Evolutionary conservation across 2,797 vertebrate genomes (phyloP), one percentile per base, ranked within the genome.

Genomic region (Labeo calbasu): DNA sequence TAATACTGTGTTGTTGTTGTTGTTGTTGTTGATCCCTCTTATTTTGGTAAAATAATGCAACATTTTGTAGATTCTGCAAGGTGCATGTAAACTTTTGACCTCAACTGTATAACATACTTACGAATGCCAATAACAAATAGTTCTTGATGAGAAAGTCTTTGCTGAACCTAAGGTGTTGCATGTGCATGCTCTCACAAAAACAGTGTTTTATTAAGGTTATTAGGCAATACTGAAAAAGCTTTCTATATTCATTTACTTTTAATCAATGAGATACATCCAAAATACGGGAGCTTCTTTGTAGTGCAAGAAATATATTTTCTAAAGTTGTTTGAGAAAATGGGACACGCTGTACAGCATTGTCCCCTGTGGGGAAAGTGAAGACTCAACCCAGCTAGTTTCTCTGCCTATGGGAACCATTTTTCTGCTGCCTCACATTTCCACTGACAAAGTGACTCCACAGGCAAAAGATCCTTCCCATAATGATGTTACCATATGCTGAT

Each of bases 281-380:
- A 70, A 43, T 46, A 57, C 43, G 11, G 43, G 7, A 46, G 32
- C 36, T 59, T 71, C 6, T 43, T 71, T 69, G 6, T 21, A 68
- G 63, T 28, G 11, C 61, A 76, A 40, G 36, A 28, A 25, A n/a
- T 43, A 77, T 4, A 21, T 61, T 57, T 55, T 66, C n/a, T 55
- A n/a, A 57, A 43, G n/a, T 19, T 83, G 11, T 71, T 71, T 66
- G 84, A 75, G 69, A 81, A 88, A 88, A 83, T 85, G 36, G 83
- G 77, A 82, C 87, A 81, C 8, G 11, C 57, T 73, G 57, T 65
- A 28, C 61, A 82, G 80, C 57, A 81, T 51, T 51, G 69, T 68
- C 76, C 82, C 68, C 70, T 66, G 61, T 79, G 79, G 66, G 77
- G 43, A 75, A 21, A 73, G 65, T 59, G 50, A 51, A 77, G 68